Evolutionary conservation across 2,113 vertebrate species (phyloP), one percentile per base, ranked within the genome.

Genomic region (Festucalex cinctus): DNA sequence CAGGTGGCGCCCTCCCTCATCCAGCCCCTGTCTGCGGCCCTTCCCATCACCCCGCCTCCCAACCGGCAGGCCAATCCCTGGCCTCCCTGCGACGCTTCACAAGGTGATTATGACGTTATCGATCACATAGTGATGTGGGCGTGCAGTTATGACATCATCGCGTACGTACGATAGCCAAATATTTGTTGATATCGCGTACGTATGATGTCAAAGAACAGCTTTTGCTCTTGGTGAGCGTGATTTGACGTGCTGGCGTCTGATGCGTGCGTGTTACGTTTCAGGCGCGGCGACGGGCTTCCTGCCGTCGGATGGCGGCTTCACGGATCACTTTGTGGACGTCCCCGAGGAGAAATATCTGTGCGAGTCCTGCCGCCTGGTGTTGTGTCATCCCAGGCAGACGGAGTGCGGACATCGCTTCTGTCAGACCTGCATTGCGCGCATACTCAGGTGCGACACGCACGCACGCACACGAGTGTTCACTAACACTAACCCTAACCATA

Each of bases 351-450:
- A 99, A 78, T 99, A 99, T 84, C 93, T 94, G 86, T 99, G 97
- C 14, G 95, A 98, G 90, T 86, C 93, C 71, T 99, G 97, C 89
- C 90, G 81, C 66, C 91, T 95, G 83, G 95, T 95, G 76, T 90
- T 99, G 75, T 98, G 96, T 82, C 94, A 93, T 79, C 97, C 97
- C 0, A 92, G 93, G 51, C 97, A 99, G 88, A 99, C 97, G 0
- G 96, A 96, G 85, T 98, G 97, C 58, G 97, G 97, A 9, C 97
- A 99, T 79, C 93, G 97, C 44, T 99, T 97, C 89, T 99, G 97
- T 44, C 93, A 95, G 81, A 95, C 90, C 88, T 99, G 97, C 90
- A 97, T 98, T 88, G 60, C 16, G 5, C 83, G 86, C 17, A 82
- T 91, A 75, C 90, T 93, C 83, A 90, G 90, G 92, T 93, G 43